Evolutionary conservation across 2,113 vertebrate species (phyloP).

Genomic region (Merops nubicus): DNA sequence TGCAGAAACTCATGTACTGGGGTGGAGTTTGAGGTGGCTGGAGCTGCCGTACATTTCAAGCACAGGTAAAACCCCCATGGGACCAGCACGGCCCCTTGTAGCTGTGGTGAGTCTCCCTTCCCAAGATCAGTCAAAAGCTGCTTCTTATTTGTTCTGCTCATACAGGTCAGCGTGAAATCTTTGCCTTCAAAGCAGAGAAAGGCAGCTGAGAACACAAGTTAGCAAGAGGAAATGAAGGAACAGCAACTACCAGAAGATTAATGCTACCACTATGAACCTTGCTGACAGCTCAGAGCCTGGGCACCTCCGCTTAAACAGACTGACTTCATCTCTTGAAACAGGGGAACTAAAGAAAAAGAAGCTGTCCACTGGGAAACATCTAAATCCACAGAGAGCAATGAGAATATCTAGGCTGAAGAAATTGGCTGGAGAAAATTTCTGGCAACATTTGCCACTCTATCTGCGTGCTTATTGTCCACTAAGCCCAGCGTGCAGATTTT

Average conservation of each 20-base stretch:
- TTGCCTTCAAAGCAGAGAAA: background rate
- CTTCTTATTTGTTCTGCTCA: background rate
- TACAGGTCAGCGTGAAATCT: background rate
- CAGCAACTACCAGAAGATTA: background rate
- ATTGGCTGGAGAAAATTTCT: background rate
- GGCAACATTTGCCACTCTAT: background rate
- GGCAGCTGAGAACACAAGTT: background rate
- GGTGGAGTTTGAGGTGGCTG: background rate
- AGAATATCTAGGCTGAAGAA: background rate
- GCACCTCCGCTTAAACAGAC: background rate
- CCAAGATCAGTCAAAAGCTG: background rate
- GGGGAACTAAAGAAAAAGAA: background rate
- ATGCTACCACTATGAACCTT: background rate
- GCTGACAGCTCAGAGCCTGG: background rate
- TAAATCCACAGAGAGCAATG: background rate
- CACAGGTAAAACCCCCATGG: background rate
- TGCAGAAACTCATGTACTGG: background rate
- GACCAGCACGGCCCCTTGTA: fast-evolving
- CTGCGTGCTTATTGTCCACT: background rate
- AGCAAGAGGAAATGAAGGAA: background rate
- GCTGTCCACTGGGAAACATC: background rate
- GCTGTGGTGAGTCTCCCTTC: too few relatives aligned
- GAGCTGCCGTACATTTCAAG: background rate
- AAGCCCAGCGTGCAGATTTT: background rate
- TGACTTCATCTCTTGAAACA: background rate